phyloP scores from a whole-genome alignment of 2,113 vertebrate species.

The Sylvietta virens region DNA sequence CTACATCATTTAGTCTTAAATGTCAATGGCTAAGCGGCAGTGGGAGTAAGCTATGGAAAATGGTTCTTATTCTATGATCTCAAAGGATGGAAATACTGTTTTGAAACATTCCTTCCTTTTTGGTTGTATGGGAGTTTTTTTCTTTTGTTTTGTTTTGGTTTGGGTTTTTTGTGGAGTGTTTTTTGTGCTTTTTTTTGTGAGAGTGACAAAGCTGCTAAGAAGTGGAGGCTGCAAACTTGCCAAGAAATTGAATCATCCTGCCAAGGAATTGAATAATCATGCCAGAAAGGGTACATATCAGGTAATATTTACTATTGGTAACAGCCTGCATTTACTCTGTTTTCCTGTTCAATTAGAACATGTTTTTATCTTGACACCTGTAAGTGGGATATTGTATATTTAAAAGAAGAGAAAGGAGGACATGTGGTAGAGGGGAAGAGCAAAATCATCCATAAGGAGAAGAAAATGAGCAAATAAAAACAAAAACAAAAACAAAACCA shows the following conservation, averaged over 20 bases:
- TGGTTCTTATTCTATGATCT: background rate
- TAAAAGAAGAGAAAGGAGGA: background rate
- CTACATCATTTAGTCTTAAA: background rate
- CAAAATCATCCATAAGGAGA: background rate
- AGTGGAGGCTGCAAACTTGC: background rate
- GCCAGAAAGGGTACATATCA: background rate
- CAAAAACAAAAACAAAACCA: background rate
- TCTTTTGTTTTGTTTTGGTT: background rate
- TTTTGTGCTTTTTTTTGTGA: background rate
- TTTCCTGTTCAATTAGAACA: background rate
- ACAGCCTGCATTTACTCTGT: background rate
- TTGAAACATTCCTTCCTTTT: background rate
- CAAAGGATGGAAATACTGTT: background rate
- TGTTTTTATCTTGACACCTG: background rate
- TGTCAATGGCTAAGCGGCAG: background rate
- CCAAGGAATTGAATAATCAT: background rate
- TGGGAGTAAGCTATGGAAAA: background rate
- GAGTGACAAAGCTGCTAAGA: background rate
- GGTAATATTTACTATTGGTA: background rate
- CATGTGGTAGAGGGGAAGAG: fast-evolving
- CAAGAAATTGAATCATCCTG: background rate
- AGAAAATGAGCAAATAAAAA: background rate
- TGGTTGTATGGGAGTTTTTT: background rate
- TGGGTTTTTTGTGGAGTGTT: background rate
- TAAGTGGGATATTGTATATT: background rate